Evolutionary conservation across 2,797 vertebrate species (phyloP), one percentile per base, ranked within the genome.

Genomic region (Amblyopsis hoosieri): DNA sequence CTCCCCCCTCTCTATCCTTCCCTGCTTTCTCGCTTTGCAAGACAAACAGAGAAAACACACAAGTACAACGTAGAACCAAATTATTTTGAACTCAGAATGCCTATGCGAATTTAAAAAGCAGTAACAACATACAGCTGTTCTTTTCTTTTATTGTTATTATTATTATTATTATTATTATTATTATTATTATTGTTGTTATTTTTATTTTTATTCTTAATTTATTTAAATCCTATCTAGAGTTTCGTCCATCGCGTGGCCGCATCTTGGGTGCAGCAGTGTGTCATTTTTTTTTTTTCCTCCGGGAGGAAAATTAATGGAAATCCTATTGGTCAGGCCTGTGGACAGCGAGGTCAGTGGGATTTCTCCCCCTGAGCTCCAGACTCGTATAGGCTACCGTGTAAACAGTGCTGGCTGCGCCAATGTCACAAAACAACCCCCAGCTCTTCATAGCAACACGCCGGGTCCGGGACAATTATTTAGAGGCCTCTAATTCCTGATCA

Each of bases 281-380:
- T 37, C 31, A 14, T 74, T 67, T 65, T 0, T 23, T 23, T 23
- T 23, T 23, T 23, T 23, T 23, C 19, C 19, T 23, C 19, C 19
- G 19, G 19, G 19, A 76, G 64, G 54, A 74, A 76, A 79, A 79
- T 69, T 2, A 68, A 80, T 74, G 74, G 71, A 78, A 76, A 80
- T 78, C 59, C 69, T 33, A 46, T 64, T 15, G 33, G 73, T 62
- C 64, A 69, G 45, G 61, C 47, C 46, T 6, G 33, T 29, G 51
- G 48, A 13, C 50, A 3, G 14, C 14, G 19, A 45, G 60, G 62
- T 42, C 53, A 48, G 12, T 48, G n/a, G 47, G 47, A 48, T 48
- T 48, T 66, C 54, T 45, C 61, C 67, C 54, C 60, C 55, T 54
- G 65, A 54, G 48, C 65, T 57, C 65, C 56, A 3, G 19, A 10